Evolutionary conservation across 2,888 invertebrate species (phyloP).

Genomic region (Pterostichus madidus): DNA sequence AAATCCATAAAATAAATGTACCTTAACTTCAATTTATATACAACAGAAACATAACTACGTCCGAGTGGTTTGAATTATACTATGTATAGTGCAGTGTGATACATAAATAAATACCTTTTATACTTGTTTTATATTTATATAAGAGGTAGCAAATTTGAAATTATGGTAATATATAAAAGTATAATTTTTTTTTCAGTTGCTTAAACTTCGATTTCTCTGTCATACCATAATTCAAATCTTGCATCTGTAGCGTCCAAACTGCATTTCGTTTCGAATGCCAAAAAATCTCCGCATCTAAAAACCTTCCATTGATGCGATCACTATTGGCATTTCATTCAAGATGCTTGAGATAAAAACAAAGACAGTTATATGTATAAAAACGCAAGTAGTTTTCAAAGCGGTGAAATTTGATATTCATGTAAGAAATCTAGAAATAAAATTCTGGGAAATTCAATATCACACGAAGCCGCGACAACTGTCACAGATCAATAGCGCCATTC

Average conservation of each 20-base stretch:
- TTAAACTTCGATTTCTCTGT: no score
- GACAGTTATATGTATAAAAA: slow-evolving; percentile 46
- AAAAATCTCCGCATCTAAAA: background rate
- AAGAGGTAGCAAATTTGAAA: no score
- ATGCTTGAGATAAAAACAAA: slow-evolving; percentile 34
- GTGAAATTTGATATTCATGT: slow-evolving; percentile 61
- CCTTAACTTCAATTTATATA: no score
- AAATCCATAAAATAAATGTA: no score
- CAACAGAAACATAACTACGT: no score
- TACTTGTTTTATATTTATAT: no score
- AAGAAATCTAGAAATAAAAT: slow-evolving; percentile 62
- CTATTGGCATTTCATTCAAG: slow-evolving; percentile 44
- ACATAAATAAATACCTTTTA: no score
- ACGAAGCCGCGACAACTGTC: slow-evolving; percentile 58
- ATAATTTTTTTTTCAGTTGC: no score
- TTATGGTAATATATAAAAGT: no score
- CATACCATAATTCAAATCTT: no score
- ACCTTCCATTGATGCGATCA: slow-evolving; percentile 42
- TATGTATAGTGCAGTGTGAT: no score
- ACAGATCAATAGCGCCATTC: slow-evolving; percentile 59
- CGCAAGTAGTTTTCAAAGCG: slow-evolving; percentile 40
- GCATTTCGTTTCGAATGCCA: background rate
- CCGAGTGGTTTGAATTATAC: no score
- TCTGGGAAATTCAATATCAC: slow-evolving; percentile 62
- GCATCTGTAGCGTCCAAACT: background rate